Evolutionary conservation across 2,888 invertebrate species (phyloP).

Genomic region (Acleris laterana): DNA sequence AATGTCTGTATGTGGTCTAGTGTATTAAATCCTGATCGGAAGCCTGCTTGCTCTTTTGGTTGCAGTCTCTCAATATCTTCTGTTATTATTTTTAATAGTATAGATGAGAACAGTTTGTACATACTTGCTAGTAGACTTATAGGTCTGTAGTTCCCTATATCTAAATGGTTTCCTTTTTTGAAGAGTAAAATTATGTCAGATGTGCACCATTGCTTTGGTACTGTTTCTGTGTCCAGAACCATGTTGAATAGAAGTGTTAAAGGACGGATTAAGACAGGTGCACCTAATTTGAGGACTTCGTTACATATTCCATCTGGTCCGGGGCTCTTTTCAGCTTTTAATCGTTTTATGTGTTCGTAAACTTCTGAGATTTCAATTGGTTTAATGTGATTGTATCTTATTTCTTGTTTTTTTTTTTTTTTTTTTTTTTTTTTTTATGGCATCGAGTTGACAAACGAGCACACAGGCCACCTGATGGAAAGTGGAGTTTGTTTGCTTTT

Average conservation of each 20-base stretch:
- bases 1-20: neutral
- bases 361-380: slow-evolving; percentile 27
- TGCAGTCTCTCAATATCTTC: neutral
- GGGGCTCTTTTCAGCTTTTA: slow-evolving; percentile 41
- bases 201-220: slow-evolving; percentile 11
- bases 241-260: slow-evolving; percentile 40
- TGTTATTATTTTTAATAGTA: neutral
- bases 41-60: slow-evolving; percentile 4
- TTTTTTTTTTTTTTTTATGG: too few relatives aligned
- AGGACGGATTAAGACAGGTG: slow-evolving; percentile 27
- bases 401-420: too few relatives aligned
- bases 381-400: neutral
- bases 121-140: slow-evolving; percentile 1
- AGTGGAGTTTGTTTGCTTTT: neutral
- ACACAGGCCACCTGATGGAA: too few relatives aligned
- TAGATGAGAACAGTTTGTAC: slow-evolving; percentile 2
- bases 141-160: slow-evolving; percentile 8
- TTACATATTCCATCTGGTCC: slow-evolving; percentile 41
- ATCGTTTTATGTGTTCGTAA: slow-evolving; percentile 34
- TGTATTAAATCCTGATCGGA: neutral
- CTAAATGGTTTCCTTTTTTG: slow-evolving; percentile 6
- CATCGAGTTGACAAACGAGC: too few relatives aligned
- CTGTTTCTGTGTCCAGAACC: slow-evolving; percentile 6
- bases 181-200: slow-evolving; percentile 1
- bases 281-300: slow-evolving; percentile 40